phyloP scores from a whole-genome alignment of 53 echinoderm and acorn worm species.

The Zoroaster sp. region DNA sequence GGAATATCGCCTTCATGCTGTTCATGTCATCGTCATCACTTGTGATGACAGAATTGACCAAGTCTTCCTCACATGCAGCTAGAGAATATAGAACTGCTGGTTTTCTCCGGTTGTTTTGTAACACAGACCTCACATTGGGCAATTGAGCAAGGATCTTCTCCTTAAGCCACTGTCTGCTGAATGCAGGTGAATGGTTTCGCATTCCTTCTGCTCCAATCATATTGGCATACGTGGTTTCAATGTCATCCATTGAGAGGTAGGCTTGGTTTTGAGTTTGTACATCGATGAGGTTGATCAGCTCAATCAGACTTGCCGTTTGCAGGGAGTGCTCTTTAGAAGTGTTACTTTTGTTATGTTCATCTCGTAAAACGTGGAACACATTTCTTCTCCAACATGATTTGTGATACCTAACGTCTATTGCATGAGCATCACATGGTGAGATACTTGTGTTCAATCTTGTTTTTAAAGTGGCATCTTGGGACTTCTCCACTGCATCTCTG shows the following conservation, averaged over 20 bases:
- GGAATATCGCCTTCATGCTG: conserved; percentile 38
- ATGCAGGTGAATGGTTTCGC: conserved; percentile 40
- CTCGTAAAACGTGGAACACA: conserved; percentile 52
- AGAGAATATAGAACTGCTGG: conserved; percentile 42
- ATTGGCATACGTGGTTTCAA: conserved; percentile 56
- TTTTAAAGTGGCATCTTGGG: neutral
- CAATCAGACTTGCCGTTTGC: conserved; percentile 22
- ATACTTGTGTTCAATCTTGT: conserved; percentile 34
- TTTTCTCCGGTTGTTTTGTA: conserved; percentile 18
- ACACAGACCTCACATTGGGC: conserved; percentile 27
- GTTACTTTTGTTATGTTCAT: neutral
- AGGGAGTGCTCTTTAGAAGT: neutral
- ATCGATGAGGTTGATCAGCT: conserved; percentile 42
- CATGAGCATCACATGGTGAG: conserved; percentile 43
- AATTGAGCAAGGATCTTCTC: conserved; percentile 37
- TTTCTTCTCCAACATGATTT: conserved; percentile 61
- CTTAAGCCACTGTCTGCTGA: neutral
- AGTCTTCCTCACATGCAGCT: conserved; percentile 35
- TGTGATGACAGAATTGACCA: conserved; percentile 45
- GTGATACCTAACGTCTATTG: conserved; percentile 55
- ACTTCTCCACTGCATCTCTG: conserved; percentile 12
- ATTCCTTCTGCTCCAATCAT: conserved; percentile 34
- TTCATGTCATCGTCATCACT: conserved; percentile 16
- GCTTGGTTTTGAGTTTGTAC: conserved; percentile 36
- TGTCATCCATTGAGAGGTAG: conserved; percentile 50